Percentiles rank a stretch among this genome's conserved stretches.
phyloP scores from a whole-genome alignment of 2,888 invertebrate genomes.

The Hermaeophaga mercurialis region DNA sequence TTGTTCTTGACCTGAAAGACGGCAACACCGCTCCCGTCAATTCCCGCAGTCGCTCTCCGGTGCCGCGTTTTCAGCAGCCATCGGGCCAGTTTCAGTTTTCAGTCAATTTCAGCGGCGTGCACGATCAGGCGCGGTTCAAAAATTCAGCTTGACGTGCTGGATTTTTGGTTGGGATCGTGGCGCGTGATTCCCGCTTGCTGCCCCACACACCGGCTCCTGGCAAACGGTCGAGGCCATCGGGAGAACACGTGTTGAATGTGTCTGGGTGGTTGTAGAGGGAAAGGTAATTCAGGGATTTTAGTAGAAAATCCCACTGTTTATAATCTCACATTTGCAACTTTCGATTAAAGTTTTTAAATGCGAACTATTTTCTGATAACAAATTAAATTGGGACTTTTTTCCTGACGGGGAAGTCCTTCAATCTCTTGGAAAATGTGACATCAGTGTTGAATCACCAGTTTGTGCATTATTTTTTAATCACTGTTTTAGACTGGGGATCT shows the following conservation, averaged over 20 bases:
- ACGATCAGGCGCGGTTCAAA: not conserved
- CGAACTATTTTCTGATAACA: too few relatives aligned
- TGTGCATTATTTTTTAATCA: too few relatives aligned
- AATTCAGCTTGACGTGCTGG: conserved; percentile 1
- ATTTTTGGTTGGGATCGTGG: not conserved
- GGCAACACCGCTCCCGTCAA: conserved; percentile 1
- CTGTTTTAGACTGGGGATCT: too few relatives aligned
- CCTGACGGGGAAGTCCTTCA: too few relatives aligned
- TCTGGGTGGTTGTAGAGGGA: conserved; percentile 1
- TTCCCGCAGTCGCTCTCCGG: not conserved
- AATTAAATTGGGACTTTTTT: too few relatives aligned
- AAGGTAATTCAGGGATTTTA: not conserved
- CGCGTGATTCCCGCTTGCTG: conserved; percentile 1
- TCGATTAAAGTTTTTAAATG: too few relatives aligned
- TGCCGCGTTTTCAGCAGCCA: conserved; percentile 4
- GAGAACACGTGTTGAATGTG: conserved; percentile 16
- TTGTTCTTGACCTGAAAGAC: conserved; percentile 17
- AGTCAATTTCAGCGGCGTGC: conserved; percentile 15
- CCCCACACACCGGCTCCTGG: not conserved
- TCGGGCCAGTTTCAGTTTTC: conserved; percentile 20
- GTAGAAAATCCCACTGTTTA: too few relatives aligned
- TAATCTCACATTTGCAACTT: too few relatives aligned
- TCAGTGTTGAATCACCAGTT: too few relatives aligned
- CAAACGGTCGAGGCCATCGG: conserved; percentile 12
- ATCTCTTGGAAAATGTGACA: too few relatives aligned